Conservation (phyloP, 2,888 invertebrate genomes). For the Melanophora roralis region DNA sequence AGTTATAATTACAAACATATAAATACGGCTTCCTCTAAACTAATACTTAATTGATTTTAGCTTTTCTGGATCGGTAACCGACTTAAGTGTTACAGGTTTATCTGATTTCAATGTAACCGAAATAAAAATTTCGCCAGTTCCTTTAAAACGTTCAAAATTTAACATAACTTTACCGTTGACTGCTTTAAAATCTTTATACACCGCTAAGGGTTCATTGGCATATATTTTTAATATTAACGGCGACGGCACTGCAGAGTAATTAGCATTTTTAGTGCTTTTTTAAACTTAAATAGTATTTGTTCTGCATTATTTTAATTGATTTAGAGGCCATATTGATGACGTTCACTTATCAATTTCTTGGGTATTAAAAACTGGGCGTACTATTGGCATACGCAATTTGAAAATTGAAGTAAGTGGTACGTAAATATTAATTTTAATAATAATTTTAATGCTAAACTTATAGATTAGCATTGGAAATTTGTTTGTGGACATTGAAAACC, state of each 20-base stretch:
- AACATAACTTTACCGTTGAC: conserved; percentile 69
- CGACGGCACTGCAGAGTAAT: conserved; percentile 71
- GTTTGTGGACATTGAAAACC: conserved; percentile 67
- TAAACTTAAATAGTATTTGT: not conserved
- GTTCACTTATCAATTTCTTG: conserved; percentile 67
- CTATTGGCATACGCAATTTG: conserved; percentile 67
- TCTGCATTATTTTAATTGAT: too few species aligned
- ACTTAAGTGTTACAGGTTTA: conserved; percentile 67
- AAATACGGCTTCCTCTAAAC: not conserved
- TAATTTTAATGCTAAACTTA: not conserved
- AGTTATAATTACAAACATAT: not conserved
- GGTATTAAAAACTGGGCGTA: conserved; percentile 63
- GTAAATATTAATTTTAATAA: not conserved
- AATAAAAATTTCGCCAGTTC: conserved; percentile 63
- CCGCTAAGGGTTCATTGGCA: conserved; percentile 72
- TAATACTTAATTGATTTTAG: conserved; percentile 58
- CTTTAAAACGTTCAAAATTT: conserved; percentile 64
- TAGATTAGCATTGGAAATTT: conserved; percentile 67
- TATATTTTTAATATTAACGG: conserved; percentile 71
- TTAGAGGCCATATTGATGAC: conserved; percentile 65
- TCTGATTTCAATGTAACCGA: conserved; percentile 68
- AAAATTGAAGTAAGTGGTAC: conserved; percentile 67
- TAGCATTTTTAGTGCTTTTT: not conserved
- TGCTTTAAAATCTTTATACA: conserved; percentile 68
- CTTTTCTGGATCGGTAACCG: conserved; percentile 67